Evolutionary conservation across 2,797 vertebrate species (phyloP).

Genomic region (Cephalopachus bancanus): DNA sequence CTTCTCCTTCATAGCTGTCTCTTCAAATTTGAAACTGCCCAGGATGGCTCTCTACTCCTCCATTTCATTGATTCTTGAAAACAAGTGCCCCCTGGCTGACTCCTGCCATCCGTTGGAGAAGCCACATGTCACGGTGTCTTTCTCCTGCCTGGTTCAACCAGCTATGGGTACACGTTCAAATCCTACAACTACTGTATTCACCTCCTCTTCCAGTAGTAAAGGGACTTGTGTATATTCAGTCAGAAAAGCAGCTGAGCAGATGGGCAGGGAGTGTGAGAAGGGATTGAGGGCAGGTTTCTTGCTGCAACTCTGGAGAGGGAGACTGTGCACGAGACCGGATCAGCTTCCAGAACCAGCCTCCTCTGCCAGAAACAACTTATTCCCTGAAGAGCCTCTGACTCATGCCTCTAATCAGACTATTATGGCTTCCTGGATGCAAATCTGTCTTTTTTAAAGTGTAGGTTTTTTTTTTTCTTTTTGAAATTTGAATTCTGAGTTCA

Average conservation of each 20-base stretch:
- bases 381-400: constrained; percentile 52
- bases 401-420: background rate
- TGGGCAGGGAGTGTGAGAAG: background rate
- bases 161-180: background rate
- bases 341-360: background rate
- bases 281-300: background rate
- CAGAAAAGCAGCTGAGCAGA: background rate
- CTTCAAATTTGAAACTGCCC: background rate
- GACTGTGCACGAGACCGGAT: background rate
- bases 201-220: background rate
- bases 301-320: background rate
- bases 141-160: background rate
- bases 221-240: background rate
- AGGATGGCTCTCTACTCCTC: constrained; percentile 15
- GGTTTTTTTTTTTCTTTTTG: constrained; percentile 2
- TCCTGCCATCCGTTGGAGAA: background rate
- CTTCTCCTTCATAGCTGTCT: constrained; percentile 20
- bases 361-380: background rate
- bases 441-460: constrained; percentile 19
- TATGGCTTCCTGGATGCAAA: constrained; percentile 61
- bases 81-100: background rate
- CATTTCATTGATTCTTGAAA: background rate
- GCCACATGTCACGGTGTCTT: background rate
- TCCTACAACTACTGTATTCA: background rate
- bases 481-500: constrained; percentile 52